A percentile compares a stretch with the other conserved stretches of the same genome.
These are phyloP conservation scores for Mimachlamys varia DNA, from an alignment of 2,888 invertebrate genomes.

Conservation along the genomic window DNA sequence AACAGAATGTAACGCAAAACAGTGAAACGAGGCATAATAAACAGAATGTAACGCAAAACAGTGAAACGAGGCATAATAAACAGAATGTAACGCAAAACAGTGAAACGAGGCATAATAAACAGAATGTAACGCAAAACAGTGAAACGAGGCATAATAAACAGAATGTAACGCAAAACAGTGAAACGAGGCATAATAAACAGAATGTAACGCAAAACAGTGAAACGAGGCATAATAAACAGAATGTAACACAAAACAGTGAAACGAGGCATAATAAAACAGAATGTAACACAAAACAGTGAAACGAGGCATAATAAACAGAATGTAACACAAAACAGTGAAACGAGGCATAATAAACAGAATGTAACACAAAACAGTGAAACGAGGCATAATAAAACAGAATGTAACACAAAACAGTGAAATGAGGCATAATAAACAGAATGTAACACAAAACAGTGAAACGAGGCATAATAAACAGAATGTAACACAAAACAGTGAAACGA, in stretches of 20 bases:
- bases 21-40: background rate
- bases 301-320: background rate
- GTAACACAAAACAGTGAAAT: background rate
- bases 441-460: background rate
- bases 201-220: background rate
- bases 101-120: background rate
- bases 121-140: background rate
- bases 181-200: background rate
- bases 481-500: background rate
- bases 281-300: background rate
- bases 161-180: background rate
- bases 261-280: background rate
- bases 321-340: background rate
- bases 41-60: background rate
- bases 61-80: background rate
- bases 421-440: background rate
- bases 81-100: background rate
- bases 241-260: background rate
- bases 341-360: background rate
- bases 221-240: background rate
- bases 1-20: background rate
- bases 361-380: background rate
- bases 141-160: background rate
- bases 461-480: background rate
- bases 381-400: background rate